phyloP scores from a whole-genome alignment of 2,113 vertebrate species.

The Nesoenas mayeri region DNA sequence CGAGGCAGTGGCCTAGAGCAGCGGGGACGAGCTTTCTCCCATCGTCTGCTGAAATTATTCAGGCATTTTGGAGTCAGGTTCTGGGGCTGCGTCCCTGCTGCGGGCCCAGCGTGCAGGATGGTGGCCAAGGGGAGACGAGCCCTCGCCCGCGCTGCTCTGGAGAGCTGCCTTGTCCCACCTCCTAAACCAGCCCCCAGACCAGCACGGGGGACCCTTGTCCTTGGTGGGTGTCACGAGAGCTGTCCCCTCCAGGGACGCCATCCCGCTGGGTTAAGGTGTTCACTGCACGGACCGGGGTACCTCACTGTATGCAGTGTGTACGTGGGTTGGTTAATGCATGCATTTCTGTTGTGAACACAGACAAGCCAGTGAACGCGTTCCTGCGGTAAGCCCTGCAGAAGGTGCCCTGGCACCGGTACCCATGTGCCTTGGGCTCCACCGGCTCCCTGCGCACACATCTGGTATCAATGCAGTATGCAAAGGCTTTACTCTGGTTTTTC shows the following conservation, averaged over 20 bases:
- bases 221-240: no score
- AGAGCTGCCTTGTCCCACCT: no score
- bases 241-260: no score
- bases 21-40: background rate
- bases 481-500: background rate
- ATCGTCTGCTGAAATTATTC: background rate
- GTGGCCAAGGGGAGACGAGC: background rate
- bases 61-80: background rate
- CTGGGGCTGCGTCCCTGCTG: background rate
- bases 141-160: background rate
- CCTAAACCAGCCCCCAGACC: no score
- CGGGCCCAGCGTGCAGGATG: rapidly evolving
- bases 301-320: no score
- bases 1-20: background rate
- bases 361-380: no score
- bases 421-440: rapidly evolving
- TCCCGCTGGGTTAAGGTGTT: no score
- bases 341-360: no score
- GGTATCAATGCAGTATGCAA: background rate
- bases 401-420: rapidly evolving
- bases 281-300: no score
- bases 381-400: background rate
- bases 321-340: no score
- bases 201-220: no score
- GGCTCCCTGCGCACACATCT: background rate